Percentiles rank a stretch among this genome's conserved stretches.
Conservation (phyloP, 2,113 vertebrate species). For the Thamnaconus septentrionalis region DNA sequence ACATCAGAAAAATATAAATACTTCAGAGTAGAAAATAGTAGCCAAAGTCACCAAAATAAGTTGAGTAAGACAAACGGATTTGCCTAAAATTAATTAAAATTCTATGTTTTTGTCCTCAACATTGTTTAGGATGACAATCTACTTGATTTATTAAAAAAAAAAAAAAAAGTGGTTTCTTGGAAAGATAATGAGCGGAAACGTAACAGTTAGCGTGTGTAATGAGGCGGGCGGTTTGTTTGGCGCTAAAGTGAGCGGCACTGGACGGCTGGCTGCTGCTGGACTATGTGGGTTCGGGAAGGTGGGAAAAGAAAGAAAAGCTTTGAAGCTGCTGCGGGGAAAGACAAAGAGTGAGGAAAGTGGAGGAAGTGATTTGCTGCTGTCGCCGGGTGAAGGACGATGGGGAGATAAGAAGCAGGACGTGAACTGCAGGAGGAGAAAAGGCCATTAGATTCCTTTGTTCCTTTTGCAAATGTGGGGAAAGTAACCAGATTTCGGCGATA, state of each 20-base stretch:
- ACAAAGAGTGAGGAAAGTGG: constrained; percentile 29
- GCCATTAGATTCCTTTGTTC: constrained; percentile 8
- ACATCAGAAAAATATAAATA: too few relatives aligned
- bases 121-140: too few relatives aligned
- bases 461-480: constrained; percentile 3
- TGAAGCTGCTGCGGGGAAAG: constrained; percentile 38
- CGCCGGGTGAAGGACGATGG: constrained; percentile 13
- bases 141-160: not conserved
- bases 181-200: constrained; percentile 36
- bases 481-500: not conserved
- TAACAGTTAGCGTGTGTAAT: constrained; percentile 64
- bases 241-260: constrained; percentile 52
- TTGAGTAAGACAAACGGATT: too few relatives aligned
- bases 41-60: too few relatives aligned
- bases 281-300: constrained; percentile 53
- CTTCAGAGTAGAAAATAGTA: too few relatives aligned
- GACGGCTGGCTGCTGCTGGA: constrained; percentile 50
- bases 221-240: constrained; percentile 56
- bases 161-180: not conserved
- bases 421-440: not conserved
- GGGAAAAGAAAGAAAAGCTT: constrained; percentile 29
- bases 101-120: too few relatives aligned
- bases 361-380: constrained; percentile 53
- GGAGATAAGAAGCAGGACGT: constrained; percentile 13
- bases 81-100: too few relatives aligned